Conservation (phyloP, 2,888 invertebrate species). For the Aleiodes alternator region DNA sequence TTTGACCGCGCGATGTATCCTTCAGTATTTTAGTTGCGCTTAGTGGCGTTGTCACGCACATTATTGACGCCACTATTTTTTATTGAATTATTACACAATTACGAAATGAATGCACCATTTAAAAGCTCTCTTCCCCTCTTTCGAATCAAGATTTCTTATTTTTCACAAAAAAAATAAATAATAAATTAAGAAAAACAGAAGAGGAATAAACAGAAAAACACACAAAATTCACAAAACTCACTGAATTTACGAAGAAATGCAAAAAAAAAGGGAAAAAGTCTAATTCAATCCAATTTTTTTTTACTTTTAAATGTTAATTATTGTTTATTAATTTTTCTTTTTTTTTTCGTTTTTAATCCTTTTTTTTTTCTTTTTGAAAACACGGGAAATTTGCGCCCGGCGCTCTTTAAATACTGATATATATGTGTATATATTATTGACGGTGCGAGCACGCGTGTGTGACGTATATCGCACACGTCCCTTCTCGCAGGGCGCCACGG, state of each 20-base stretch:
- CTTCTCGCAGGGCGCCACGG: slow-evolving; percentile 71
- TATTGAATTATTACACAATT: slow-evolving; percentile 4
- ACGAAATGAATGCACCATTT: not conserved
- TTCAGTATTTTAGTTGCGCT: slow-evolving; percentile 70
- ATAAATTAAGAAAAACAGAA: not conserved
- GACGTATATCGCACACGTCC: slow-evolving; percentile 56
- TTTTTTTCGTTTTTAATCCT: no score
- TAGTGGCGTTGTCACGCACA: slow-evolving; percentile 72
- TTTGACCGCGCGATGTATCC: slow-evolving; percentile 63
- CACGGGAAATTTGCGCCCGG: slow-evolving; percentile 39
- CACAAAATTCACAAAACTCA: slow-evolving; percentile 1
- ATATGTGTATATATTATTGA: slow-evolving; percentile 32
- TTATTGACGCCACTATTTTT: slow-evolving; percentile 57
- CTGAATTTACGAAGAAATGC: no score
- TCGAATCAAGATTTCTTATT: not conserved
- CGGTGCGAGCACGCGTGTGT: slow-evolving; percentile 34
- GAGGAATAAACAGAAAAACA: not conserved
- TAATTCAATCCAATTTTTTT: not conserved
- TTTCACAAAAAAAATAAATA: not conserved
- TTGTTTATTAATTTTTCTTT: not conserved
- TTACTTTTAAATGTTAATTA: slow-evolving; percentile 13
- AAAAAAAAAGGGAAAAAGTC: no score
- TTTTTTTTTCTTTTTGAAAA: not conserved
- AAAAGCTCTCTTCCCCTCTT: not conserved
- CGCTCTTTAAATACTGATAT: slow-evolving; percentile 29